These are phyloP conservation scores for Columba guinea DNA, from an alignment of 2,797 vertebrate species.

Conservation along the genomic window DNA sequence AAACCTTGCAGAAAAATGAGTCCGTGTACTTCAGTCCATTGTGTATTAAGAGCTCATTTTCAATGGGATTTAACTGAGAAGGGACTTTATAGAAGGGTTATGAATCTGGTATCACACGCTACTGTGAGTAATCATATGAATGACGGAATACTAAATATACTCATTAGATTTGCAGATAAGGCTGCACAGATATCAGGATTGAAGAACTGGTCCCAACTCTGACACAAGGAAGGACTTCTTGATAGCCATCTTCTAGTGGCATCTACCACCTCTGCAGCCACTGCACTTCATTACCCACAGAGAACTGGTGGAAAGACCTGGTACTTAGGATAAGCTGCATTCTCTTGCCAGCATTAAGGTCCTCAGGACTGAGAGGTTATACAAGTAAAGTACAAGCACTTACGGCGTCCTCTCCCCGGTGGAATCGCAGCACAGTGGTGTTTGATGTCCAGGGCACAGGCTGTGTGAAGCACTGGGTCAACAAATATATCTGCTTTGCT, in stretches of 20 bases:
- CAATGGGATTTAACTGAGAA: not conserved
- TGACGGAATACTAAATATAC: not conserved
- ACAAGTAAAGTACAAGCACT: slow-evolving; percentile 63
- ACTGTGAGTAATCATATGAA: not conserved
- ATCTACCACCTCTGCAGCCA: not conserved
- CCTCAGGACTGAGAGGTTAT: not conserved
- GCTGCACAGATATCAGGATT: not conserved
- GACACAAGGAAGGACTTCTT: not conserved
- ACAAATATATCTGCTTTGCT: slow-evolving; percentile 98
- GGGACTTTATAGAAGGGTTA: not conserved
- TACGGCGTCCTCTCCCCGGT: slow-evolving; percentile 92
- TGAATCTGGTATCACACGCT: not conserved
- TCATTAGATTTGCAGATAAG: not conserved
- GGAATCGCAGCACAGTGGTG: slow-evolving; percentile 97
- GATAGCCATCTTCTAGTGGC: not conserved
- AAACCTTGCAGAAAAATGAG: not conserved
- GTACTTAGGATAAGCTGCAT: not conserved
- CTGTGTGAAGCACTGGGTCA: slow-evolving; percentile 95
- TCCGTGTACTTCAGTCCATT: not conserved
- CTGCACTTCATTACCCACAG: not conserved
- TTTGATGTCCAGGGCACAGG: slow-evolving; percentile 96
- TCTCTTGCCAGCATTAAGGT: not conserved
- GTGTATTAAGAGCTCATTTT: not conserved
- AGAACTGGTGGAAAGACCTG: not conserved
- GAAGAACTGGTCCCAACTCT: not conserved